A percentile compares a stretch with the other conserved stretches of the same genome.
Conservation (phyloP, 2,797 vertebrate species). For the Galagoides demidoff region DNA sequence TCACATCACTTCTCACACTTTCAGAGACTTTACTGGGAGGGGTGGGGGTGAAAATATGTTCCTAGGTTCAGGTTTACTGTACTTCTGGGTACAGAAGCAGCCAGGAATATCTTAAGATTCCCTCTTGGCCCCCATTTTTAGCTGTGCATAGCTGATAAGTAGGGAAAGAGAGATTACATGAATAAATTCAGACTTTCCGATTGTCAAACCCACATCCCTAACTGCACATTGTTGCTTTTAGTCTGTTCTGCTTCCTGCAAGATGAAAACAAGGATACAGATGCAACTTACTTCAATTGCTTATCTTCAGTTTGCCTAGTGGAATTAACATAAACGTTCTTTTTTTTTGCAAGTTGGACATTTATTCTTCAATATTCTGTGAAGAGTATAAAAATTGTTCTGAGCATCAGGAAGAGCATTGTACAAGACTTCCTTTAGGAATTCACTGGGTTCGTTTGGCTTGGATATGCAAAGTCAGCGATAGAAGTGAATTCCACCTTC, state of each 20-base stretch:
- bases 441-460: slow-evolving; percentile 3
- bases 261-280: slow-evolving; percentile 65
- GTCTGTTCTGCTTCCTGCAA: slow-evolving; percentile 49
- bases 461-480: neutral
- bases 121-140: slow-evolving; percentile 50
- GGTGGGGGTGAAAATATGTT: neutral
- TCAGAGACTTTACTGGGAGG: slow-evolving; percentile 43
- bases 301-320: slow-evolving; percentile 20
- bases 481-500: neutral
- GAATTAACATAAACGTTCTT: slow-evolving; percentile 57
- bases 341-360: slow-evolving; percentile 58
- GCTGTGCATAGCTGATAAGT: slow-evolving; percentile 70
- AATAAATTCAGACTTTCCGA: slow-evolving; percentile 74
- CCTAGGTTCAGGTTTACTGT: slow-evolving; percentile 50
- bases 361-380: slow-evolving; percentile 73
- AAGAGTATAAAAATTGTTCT: slow-evolving; percentile 42
- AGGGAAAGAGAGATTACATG: slow-evolving; percentile 59
- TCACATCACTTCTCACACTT: slow-evolving; percentile 26
- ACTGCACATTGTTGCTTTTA: slow-evolving; percentile 41
- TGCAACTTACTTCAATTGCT: slow-evolving; percentile 23
- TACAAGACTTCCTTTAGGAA: slow-evolving; percentile 42
- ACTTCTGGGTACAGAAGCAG: slow-evolving; percentile 50
- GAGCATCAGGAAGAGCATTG: slow-evolving; percentile 52
- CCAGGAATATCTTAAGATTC: slow-evolving; percentile 55
- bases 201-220: slow-evolving; percentile 51